Percentiles rank a stretch among this genome's conserved stretches.
phyloP scores from a whole-genome alignment of 2,888 invertebrate species.

The Hydraecia micacea region DNA sequence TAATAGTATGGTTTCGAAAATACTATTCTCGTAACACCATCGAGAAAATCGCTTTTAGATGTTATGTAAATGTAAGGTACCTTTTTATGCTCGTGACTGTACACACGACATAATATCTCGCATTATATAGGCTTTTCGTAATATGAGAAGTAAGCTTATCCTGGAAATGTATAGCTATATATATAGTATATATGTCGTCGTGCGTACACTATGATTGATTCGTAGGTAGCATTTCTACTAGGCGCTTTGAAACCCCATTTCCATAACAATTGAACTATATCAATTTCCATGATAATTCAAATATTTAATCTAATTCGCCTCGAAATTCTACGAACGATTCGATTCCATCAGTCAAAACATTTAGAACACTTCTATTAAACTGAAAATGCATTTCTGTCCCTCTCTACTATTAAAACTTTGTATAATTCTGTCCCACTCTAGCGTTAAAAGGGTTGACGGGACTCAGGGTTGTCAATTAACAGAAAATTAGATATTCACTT shows the following conservation, averaged over 20 bases:
- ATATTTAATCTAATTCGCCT: constrained; percentile 51
- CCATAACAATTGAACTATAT: constrained; percentile 4
- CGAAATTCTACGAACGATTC: constrained; percentile 48
- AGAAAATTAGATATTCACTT: constrained; percentile 69
- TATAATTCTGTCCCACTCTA: constrained; percentile 31
- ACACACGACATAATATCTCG: background rate
- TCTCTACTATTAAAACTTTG: constrained; percentile 46
- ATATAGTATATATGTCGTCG: background rate
- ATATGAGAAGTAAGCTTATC: too few species aligned
- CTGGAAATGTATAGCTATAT: background rate
- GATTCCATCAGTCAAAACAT: constrained; percentile 52
- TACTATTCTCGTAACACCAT: background rate
- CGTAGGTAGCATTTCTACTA: background rate
- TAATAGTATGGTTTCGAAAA: background rate
- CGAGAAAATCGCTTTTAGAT: background rate
- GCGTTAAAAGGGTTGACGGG: constrained; percentile 65
- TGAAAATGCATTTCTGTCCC: constrained; percentile 41
- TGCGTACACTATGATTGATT: background rate
- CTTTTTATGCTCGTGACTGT: background rate
- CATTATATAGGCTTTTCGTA: background rate
- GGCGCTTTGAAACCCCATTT: background rate
- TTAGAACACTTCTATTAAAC: constrained; percentile 49
- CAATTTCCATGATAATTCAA: constrained; percentile 28
- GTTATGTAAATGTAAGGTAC: background rate
- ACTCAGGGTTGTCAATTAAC: constrained; percentile 68